Evolutionary conservation across 92 coral and sea anemone genomes (phyloP).

Genomic region (Hydrozoanthus gracilis): DNA sequence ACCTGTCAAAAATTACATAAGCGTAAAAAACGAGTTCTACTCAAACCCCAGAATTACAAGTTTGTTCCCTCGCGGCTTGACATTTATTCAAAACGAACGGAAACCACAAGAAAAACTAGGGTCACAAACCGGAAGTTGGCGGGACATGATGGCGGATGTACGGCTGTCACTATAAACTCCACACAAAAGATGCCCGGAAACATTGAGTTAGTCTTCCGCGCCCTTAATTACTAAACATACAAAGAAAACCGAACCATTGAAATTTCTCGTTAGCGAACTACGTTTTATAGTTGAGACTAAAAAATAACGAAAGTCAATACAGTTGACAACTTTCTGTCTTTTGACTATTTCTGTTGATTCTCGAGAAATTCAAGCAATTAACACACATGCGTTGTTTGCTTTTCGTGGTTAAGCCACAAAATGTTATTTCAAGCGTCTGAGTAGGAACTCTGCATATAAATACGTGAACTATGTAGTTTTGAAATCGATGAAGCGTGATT

Average conservation of each 20-base stretch:
- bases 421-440: background rate
- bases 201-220: background rate
- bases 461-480: background rate
- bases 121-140: constrained; percentile 29
- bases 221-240: background rate
- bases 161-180: constrained; percentile 2
- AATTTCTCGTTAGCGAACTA: background rate
- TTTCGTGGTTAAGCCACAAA: constrained; percentile 11
- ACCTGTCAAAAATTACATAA: background rate
- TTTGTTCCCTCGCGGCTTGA: background rate
- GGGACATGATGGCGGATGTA: background rate
- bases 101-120: background rate
- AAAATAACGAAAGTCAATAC: too few species aligned
- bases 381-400: background rate
- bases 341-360: background rate
- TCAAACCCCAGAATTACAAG: constrained; percentile 5
- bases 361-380: background rate
- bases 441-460: background rate
- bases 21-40: background rate
- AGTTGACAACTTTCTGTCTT: too few species aligned
- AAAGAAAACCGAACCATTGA: background rate
- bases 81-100: constrained; percentile 1
- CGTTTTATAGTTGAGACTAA: too few species aligned
- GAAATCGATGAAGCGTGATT: background rate
- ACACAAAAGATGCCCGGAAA: background rate